Base-by-base conservation (phyloP, 2,888 invertebrate genomes). In the Spialia ferax region DNA sequence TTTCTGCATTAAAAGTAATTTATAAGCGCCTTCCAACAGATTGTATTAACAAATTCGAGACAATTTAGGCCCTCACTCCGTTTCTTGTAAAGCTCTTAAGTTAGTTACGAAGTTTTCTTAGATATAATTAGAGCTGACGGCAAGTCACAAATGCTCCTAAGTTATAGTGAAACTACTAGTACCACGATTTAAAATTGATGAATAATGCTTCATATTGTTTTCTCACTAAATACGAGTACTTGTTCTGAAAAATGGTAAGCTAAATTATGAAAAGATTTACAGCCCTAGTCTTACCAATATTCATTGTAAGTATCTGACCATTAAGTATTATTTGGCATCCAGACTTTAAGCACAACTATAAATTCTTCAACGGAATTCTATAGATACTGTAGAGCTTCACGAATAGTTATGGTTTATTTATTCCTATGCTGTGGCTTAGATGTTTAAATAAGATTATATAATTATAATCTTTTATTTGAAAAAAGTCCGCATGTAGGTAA, bases 21-120 rank as follows among this genome's bases (percentile, higher is more conserved):
- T 64, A 56, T 57, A 56, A 64, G 64, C 56, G 56, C 29, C 64
- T 64, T 57, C 55, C 64, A 48, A 57, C 64, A 64, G 64, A 64
- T 64, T 64, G 64, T 64, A 64, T 64, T 64, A 57, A 64, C 56
- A 64, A 64, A 57, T 64, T 64, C 64, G 48, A 64, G 63, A 64
- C 56, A 64, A 64, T 64, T 64, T 64, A 48, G 63, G 56, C 63
- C 45, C 56, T 56, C 56, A 64, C 63, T 64, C 63, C 56, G 63
- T 56, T 64, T 35, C 64, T 64, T 57, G 57, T 64, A 64, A 64
- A 64, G 57, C 38, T 48, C 59, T 59, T 65, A 65, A 65, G 65
- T 59, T 26, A 52, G 65, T 65, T 65, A 65, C 20, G 38, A 65
- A 59, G 57, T 65, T 65, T 65, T 65, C 22, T n/a, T 59, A 65